Evolutionary conservation across 2,888 invertebrate species (phyloP).

Genomic region (Tridacna gigas): DNA sequence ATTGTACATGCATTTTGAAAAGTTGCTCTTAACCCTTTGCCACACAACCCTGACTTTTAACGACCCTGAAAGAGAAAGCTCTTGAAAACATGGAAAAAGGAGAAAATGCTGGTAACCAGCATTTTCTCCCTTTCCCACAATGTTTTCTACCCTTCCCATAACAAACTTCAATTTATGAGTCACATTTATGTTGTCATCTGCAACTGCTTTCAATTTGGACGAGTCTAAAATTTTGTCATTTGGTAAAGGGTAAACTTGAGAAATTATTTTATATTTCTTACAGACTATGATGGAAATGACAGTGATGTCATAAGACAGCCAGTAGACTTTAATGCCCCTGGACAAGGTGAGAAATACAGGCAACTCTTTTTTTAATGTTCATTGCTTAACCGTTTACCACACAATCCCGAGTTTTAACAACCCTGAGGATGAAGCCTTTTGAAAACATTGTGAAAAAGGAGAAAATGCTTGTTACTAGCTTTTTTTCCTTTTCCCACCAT

Average conservation of each 20-base stretch:
- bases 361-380: neutral
- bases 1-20: too few species aligned
- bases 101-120: neutral
- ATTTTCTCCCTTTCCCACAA: neutral
- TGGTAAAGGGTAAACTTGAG: neutral
- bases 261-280: neutral
- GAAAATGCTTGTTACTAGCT: neutral
- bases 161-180: neutral
- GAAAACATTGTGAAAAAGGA: neutral
- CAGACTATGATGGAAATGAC: slow-evolving; percentile 15
- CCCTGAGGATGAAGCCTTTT: neutral
- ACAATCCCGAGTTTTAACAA: neutral
- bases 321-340: neutral
- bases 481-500: neutral
- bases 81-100: neutral
- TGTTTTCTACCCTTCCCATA: neutral
- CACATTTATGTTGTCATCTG: neutral
- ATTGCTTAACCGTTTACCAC: neutral
- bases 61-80: neutral
- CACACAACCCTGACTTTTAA: neutral
- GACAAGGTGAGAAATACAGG: neutral
- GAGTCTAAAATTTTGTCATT: neutral
- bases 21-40: neutral
- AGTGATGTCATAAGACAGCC: slow-evolving; percentile 7
- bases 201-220: neutral